Evolutionary conservation across 2,888 invertebrate genomes (phyloP).

Genomic region (Laothoe populi): DNA sequence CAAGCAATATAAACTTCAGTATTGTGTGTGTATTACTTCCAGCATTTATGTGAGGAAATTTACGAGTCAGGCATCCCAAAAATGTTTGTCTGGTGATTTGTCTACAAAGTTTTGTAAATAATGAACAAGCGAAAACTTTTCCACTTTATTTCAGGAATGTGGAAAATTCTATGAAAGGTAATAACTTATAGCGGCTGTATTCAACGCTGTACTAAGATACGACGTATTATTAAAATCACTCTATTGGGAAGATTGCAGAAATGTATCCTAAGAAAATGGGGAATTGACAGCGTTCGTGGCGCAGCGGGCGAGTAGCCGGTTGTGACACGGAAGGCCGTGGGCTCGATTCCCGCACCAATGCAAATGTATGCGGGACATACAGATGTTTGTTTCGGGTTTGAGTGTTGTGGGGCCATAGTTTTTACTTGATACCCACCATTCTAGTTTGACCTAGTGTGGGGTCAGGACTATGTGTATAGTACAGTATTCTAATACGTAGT

Average conservation of each 20-base stretch:
- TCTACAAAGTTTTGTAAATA: slow-evolving; percentile 59
- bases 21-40: background rate
- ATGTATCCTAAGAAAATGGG: slow-evolving; percentile 15
- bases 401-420: too few species aligned
- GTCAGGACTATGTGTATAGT: too few species aligned
- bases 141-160: slow-evolving; percentile 33
- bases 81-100: slow-evolving; percentile 43
- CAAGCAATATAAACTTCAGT: background rate
- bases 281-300: too few species aligned
- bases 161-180: slow-evolving; percentile 40
- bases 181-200: slow-evolving; percentile 38
- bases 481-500: too few species aligned
- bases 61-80: slow-evolving; percentile 38
- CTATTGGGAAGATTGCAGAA: slow-evolving; percentile 6
- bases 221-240: slow-evolving; percentile 20
- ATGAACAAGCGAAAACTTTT: slow-evolving; percentile 51
- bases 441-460: too few species aligned
- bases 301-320: too few species aligned
- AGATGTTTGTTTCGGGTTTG: too few species aligned
- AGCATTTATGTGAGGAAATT: slow-evolving; percentile 3
- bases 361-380: too few species aligned
- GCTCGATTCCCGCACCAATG: too few species aligned
- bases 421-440: too few species aligned
- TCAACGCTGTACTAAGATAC: slow-evolving; percentile 19
- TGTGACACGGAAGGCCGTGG: too few species aligned